Evolutionary conservation across 2,888 invertebrate species (phyloP), one percentile per base, ranked within the genome.

Genomic region (Syritta pipiens): DNA sequence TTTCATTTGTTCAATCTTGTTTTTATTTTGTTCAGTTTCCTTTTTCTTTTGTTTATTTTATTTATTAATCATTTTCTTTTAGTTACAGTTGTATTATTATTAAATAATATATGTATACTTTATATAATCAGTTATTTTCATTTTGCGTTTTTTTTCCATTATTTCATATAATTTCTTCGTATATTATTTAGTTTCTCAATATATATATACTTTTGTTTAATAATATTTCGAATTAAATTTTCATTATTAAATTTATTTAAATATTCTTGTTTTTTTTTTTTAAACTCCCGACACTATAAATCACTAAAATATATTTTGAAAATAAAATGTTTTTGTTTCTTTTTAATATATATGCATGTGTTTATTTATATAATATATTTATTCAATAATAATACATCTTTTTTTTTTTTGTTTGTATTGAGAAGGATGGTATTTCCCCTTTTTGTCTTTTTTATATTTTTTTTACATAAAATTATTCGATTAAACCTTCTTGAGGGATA

Each of bases 61-160:
- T 55, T 37, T 49, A 20, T 55, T 26, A 22, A 42, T 49, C 17
- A 48, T 65, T 69, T 42, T 53, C 65, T 59, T 57, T 62, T 55
- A 57, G 22, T 75, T 81, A 57, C 63, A 74, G 68, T 75, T 69
- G 74, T 75, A 81, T 81, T 75, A 81, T 81, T 81, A 81, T 69
- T 75, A 75, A 75, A 81, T 75, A 75, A 75, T 75, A 81, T 75
- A 74, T 74, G 44, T 57, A 35, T 69, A 49, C 68, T 60, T 65
- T 86, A 85, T 85, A 85, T 83, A 84, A 84, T 77, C 83, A 75
- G 42, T 79, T 82, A 62, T 63, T 79, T 76, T 81, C 55, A 40
- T 75, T 60, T 37, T 53, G n/a, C n/a, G n/a, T 44, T 26, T 28
- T 28, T 35, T 37, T 57, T 55, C 49, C 26, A 35, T 76, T 44